Conservation (phyloP, 23 tunicate genomes). For the Styela plicata region DNA sequence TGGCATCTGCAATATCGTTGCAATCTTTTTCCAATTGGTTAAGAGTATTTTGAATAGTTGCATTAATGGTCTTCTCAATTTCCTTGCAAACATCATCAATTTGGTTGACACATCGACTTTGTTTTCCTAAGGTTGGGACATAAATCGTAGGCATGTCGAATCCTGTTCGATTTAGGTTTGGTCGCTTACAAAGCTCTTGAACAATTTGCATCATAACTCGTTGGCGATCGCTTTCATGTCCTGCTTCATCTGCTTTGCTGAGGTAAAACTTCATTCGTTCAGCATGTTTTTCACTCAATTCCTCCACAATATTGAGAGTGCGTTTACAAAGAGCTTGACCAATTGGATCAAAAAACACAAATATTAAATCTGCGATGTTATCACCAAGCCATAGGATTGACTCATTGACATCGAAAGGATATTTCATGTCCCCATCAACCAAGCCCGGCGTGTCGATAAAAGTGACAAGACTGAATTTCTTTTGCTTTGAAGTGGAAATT, state of each 20-base stretch:
- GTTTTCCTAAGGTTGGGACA: slow-evolving; percentile 79
- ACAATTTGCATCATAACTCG: slow-evolving; percentile 99
- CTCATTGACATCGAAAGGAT: slow-evolving; percentile 95
- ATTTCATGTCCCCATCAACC: slow-evolving; percentile 99
- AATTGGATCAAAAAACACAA: slow-evolving; percentile 96
- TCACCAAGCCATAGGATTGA: slow-evolving; percentile 87
- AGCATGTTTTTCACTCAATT: slow-evolving; percentile 72
- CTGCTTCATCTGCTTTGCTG: slow-evolving; percentile 98
- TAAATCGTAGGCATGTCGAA: slow-evolving; percentile 97
- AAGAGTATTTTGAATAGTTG: slow-evolving; percentile 84
- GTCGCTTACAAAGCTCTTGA: slow-evolving; percentile 93
- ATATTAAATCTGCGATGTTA: slow-evolving; percentile 82
- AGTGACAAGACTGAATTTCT: slow-evolving; percentile 70
- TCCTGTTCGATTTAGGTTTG: slow-evolving; percentile 78
- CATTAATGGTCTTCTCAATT: slow-evolving; percentile 87
- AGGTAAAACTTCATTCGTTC: slow-evolving; percentile 88
- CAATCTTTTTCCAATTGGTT: slow-evolving; percentile 90
- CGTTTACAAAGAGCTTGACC: slow-evolving; percentile 99
- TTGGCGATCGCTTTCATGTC: slow-evolving; percentile 95
- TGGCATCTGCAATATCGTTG: slow-evolving; percentile 58
- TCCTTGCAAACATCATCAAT: slow-evolving; percentile 90
- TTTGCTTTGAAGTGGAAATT: slow-evolving; percentile 82
- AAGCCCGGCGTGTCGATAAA: slow-evolving; percentile 96
- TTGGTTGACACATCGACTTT: slow-evolving; percentile 85
- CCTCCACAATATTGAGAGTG: slow-evolving; percentile 88